These are phyloP conservation scores for Damaliscus lunatus DNA, from an alignment of 2,113 vertebrate species.

Conservation along the genomic window DNA sequence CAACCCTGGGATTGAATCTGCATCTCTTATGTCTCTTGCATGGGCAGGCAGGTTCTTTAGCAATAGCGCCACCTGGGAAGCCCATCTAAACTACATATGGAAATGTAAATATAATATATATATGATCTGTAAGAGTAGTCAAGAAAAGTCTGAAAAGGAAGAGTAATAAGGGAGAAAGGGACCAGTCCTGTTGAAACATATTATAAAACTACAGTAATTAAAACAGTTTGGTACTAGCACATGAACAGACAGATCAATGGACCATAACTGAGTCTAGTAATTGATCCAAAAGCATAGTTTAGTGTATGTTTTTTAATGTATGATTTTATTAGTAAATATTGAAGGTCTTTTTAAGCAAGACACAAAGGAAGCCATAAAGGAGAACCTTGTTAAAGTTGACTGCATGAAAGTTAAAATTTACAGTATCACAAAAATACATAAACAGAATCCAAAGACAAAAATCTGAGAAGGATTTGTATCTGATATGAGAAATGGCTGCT, in stretches of 20 bases:
- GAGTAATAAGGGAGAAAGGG: not conserved
- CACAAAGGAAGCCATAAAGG: not conserved
- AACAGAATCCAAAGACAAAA: constrained; percentile 1
- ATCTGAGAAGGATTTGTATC: not conserved
- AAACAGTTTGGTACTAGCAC: not conserved
- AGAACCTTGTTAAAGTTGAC: not conserved
- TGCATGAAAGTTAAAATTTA: constrained; percentile 1
- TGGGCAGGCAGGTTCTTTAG: not conserved
- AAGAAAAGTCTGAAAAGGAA: not conserved
- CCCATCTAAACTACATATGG: not conserved
- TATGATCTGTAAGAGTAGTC: not conserved
- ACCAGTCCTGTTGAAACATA: not conserved
- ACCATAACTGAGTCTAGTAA: not conserved
- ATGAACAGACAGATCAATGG: not conserved
- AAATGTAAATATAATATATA: not conserved
- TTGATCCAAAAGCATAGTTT: not conserved
- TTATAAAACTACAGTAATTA: constrained; percentile 3
- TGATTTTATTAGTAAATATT: constrained; percentile 1
- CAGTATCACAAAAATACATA: not conserved
- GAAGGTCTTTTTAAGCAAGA: constrained; percentile 24
- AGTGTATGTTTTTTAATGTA: not conserved
- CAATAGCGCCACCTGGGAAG: not conserved
- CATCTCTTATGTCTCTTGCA: not conserved
- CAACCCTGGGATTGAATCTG: not conserved
- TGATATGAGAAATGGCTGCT: not conserved